A percentile compares a stretch with the other conserved stretches of the same genome.
Conservation (phyloP, 2,797 vertebrate genomes). For the Molossus molossus region DNA sequence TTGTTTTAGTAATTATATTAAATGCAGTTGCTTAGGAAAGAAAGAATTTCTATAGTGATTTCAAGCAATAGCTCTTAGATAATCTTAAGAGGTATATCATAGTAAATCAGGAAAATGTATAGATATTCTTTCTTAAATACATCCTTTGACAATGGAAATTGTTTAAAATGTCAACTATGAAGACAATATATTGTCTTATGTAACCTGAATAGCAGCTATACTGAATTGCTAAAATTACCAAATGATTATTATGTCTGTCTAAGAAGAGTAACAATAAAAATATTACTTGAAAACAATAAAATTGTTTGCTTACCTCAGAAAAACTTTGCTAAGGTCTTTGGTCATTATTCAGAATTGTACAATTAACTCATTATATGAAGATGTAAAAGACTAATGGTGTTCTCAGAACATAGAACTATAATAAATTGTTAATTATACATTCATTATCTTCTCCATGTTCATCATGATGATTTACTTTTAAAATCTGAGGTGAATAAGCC, state of each 20-base stretch:
- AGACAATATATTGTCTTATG: not conserved
- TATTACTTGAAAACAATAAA: not conserved
- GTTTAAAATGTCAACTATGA: slow-evolving; percentile 23
- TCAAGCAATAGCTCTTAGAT: slow-evolving; percentile 4
- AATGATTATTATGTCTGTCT: not conserved
- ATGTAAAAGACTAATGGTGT: not conserved
- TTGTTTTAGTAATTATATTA: slow-evolving; percentile 37
- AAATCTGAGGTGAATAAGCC: not conserved
- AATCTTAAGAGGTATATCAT: not conserved
- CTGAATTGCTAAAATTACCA: slow-evolving; percentile 10
- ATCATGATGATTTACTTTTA: slow-evolving; percentile 39
- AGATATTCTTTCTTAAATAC: slow-evolving; percentile 26
- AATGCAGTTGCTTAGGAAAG: slow-evolving; percentile 40
- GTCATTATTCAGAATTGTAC: not conserved
- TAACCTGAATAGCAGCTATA: not conserved
- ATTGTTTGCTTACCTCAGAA: slow-evolving; percentile 15
- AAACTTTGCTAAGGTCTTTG: slow-evolving; percentile 28
- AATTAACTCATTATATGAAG: not conserved
- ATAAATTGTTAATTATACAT: slow-evolving; percentile 47
- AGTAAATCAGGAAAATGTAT: slow-evolving; percentile 28
- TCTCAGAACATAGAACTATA: slow-evolving; percentile 31
- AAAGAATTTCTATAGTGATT: slow-evolving; percentile 36
- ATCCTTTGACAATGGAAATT: slow-evolving; percentile 22
- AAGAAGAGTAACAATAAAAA: not conserved
- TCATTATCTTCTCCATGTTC: slow-evolving; percentile 49